A percentile compares a stretch with the other conserved stretches of the same genome.
These are phyloP conservation scores for Euplagia quadripunctaria DNA, from an alignment of 2,888 invertebrate genomes.

Conservation along the genomic window DNA sequence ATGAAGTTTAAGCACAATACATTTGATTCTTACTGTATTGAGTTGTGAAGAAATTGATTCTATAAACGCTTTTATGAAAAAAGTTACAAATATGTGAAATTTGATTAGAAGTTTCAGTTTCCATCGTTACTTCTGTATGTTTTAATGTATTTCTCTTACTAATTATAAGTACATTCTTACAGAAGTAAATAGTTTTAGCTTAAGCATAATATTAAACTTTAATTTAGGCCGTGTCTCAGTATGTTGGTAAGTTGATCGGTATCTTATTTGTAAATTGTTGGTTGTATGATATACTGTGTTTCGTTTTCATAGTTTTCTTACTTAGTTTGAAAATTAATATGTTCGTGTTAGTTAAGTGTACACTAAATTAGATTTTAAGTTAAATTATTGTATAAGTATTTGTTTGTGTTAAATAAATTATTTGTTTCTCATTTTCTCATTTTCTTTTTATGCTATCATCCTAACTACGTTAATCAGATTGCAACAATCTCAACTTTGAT, in stretches of 20 bases:
- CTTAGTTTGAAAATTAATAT: neutral
- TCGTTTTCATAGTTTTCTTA: too few relatives aligned
- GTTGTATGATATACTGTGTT: neutral
- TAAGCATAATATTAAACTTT: neutral
- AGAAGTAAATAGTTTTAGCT: neutral
- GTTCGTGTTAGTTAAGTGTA: neutral
- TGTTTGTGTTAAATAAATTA: neutral
- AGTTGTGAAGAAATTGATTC: too few relatives aligned
- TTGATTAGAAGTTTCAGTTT: neutral
- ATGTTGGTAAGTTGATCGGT: neutral
- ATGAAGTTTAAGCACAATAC: too few relatives aligned
- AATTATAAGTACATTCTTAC: neutral
- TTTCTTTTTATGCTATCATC: neutral
- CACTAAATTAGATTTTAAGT: too few relatives aligned
- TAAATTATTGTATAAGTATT: neutral
- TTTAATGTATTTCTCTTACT: neutral
- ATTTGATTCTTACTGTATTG: too few relatives aligned
- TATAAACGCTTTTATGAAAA: too few relatives aligned
- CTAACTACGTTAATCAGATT: too few relatives aligned
- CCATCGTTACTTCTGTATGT: neutral
- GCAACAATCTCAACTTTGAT: too few relatives aligned
- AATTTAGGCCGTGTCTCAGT: neutral
- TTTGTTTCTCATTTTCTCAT: neutral
- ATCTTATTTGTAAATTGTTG: neutral
- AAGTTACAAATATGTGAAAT: too few relatives aligned